Base-by-base conservation (phyloP, 1,140 invertebrate species). In the Zaprionus vittiger region DNA sequence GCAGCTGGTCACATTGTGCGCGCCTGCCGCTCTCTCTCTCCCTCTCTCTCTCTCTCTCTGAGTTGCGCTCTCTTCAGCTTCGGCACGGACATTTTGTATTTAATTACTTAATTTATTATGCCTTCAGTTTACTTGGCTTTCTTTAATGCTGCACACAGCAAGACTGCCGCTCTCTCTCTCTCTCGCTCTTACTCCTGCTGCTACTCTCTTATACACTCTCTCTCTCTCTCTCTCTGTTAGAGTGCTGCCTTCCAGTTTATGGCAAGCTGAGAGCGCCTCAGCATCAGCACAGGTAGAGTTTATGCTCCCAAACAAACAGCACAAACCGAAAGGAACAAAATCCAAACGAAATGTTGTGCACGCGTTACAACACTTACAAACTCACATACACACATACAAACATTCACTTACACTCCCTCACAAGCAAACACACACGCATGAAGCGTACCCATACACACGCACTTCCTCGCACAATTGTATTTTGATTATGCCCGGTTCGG, bases 401-500 rank as follows among this genome's bases (percentile, higher is more conserved):
- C 20, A 60, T 47, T 41, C 41, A 60, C 17, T 44, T 44, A 61
- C 37, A 54, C 44, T 49, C 61, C 67, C 24, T 61, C 44, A 38
- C 65, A 44, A 24, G 22, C 41, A 74, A 54, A 75, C 74, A 67
- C 80, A 81, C 84, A 72, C 84, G 81, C 84, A 87, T 14, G 14
- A 12, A 14, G 49, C 44, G 61, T 22, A 55, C 54, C 56, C 61
- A 70, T 34, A 68, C 52, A 54, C 62, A 54, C 44, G 28, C 44
- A 78, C 62, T 73, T 79, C 68, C 78, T 79, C 85, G 75, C 85
- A 84, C 85, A 89, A 89, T 89, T 90, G 85, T 89, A 89, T 90
- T 89, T 90, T 89, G 84, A 89, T 89, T 89, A 89, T 89, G 84
- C 85, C 84, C 84, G 84, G 84, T 90, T 90, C 72, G 84, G 85